Evolutionary conservation across 2,888 invertebrate species (phyloP).

Genomic region (Athrips mouffetella): DNA sequence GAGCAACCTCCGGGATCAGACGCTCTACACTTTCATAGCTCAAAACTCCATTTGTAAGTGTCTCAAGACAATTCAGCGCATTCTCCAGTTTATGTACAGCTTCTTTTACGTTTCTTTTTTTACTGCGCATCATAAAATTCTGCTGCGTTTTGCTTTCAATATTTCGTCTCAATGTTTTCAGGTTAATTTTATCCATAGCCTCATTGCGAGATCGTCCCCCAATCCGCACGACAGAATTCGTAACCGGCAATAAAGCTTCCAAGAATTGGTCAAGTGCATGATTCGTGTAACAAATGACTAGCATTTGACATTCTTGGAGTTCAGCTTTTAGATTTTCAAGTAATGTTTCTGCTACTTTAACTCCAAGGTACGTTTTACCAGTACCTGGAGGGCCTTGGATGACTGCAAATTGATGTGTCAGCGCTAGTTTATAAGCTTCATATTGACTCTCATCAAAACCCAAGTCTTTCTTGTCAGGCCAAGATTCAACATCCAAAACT

Average conservation of each 20-base stretch:
- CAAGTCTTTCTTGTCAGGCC: conserved; percentile 66
- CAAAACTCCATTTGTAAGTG: conserved; percentile 42
- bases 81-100: conserved; percentile 34
- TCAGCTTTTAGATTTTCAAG: conserved; percentile 68
- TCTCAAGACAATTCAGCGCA: conserved; percentile 37
- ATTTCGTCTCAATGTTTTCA: conserved; percentile 50
- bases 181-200: conserved; percentile 54
- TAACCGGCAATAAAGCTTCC: conserved; percentile 80
- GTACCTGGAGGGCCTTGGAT: conserved; percentile 94
- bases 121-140: neutral
- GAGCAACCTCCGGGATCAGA: conserved; percentile 28
- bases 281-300: conserved; percentile 90
- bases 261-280: conserved; percentile 92
- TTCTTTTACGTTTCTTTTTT: conserved; percentile 28
- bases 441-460: conserved; percentile 82
- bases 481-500: conserved; percentile 45
- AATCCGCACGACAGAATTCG: conserved; percentile 80
- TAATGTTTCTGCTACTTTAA: conserved; percentile 83
- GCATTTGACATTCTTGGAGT: conserved; percentile 65
- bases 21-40: conserved; percentile 25
- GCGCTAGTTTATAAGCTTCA: conserved; percentile 80
- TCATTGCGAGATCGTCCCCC: conserved; percentile 82
- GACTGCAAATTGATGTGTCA: conserved; percentile 83
- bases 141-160: conserved; percentile 31
- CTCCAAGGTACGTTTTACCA: conserved; percentile 88